phyloP scores from a whole-genome alignment of 2,797 vertebrate genomes.

The Trachurus trachurus region DNA sequence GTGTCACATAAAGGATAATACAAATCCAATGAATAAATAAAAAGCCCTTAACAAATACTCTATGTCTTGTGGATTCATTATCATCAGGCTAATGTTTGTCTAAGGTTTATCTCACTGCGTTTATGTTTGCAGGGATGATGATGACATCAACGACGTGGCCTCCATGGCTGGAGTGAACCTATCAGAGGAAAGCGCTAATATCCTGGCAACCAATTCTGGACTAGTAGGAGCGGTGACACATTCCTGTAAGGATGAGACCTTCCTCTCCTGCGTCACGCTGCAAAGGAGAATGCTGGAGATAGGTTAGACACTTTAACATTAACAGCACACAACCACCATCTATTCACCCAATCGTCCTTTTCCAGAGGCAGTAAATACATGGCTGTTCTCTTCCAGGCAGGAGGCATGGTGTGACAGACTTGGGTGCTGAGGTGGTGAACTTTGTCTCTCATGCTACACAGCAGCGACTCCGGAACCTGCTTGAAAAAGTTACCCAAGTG shows the following conservation, averaged over 20 bases:
- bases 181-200: slow-evolving; percentile 95
- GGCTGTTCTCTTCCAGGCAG: slow-evolving; percentile 84
- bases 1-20: not conserved
- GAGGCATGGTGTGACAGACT: slow-evolving; percentile 92
- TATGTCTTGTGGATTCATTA: not conserved
- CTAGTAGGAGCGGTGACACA: slow-evolving; percentile 94
- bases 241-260: slow-evolving; percentile 97
- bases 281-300: slow-evolving; percentile 96
- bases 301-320: slow-evolving; percentile 77
- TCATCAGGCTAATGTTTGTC: not conserved
- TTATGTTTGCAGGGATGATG: slow-evolving; percentile 90
- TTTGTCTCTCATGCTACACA: slow-evolving; percentile 95
- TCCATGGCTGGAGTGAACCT: slow-evolving; percentile 99
- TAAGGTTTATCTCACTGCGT: not conserved
- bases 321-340: too few relatives aligned
- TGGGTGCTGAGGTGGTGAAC: slow-evolving; percentile 94
- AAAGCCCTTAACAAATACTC: not conserved
- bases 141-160: slow-evolving; percentile 98
- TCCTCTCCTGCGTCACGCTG: slow-evolving; percentile 90
- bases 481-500: slow-evolving; percentile 94
- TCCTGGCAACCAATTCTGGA: slow-evolving; percentile 96
- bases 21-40: not conserved
- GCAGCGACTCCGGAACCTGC: slow-evolving; percentile 92
- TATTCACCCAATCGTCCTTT: not conserved
- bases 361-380: not conserved